A percentile compares a stretch with the other conserved stretches of the same genome.
Evolutionary conservation across 2,888 invertebrate species (phyloP).

Genomic region (Tubulanus polymorphus): DNA sequence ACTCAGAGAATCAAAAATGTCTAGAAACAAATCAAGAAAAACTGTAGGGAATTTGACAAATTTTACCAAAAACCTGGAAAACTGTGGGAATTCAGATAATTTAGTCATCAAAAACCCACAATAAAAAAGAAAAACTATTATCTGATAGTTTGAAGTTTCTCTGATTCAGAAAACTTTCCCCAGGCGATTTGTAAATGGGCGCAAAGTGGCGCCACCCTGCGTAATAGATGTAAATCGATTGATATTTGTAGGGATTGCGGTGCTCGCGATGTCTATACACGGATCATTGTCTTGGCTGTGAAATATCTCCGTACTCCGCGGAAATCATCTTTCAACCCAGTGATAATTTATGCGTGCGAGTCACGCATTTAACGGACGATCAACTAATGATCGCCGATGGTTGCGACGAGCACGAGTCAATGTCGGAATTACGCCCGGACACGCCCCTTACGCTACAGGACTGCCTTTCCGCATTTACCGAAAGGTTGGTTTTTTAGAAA

Average conservation of each 20-base stretch:
- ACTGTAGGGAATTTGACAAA: too few species aligned
- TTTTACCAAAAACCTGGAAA: too few species aligned
- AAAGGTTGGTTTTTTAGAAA: slow-evolving; percentile 35
- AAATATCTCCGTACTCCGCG: slow-evolving; percentile 50
- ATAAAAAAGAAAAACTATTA: too few species aligned
- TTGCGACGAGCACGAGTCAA: slow-evolving; percentile 56
- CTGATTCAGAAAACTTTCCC: too few species aligned
- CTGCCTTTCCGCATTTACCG: slow-evolving; percentile 64
- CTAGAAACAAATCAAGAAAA: too few species aligned
- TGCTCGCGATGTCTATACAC: slow-evolving; percentile 62
- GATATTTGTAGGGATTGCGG: slow-evolving; percentile 58
- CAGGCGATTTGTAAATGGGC: too few species aligned
- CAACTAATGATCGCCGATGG: slow-evolving; percentile 34
- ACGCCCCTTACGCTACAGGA: slow-evolving; percentile 61
- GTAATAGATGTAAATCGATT: too few species aligned
- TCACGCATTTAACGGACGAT: slow-evolving; percentile 53
- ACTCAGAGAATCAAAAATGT: too few species aligned
- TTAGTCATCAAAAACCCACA: too few species aligned
- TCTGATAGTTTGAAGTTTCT: too few species aligned
- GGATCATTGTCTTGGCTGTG: slow-evolving; percentile 61
- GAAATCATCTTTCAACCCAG: slow-evolving; percentile 58
- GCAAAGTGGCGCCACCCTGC: too few species aligned
- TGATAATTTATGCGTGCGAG: slow-evolving; percentile 57
- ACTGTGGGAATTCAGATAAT: too few species aligned
- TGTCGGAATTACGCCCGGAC: slow-evolving; percentile 56